A percentile compares a stretch with the other conserved stretches of the same genome.
phyloP scores from a whole-genome alignment of 2,888 invertebrate genomes.

The Sphecodes monilicornis region DNA sequence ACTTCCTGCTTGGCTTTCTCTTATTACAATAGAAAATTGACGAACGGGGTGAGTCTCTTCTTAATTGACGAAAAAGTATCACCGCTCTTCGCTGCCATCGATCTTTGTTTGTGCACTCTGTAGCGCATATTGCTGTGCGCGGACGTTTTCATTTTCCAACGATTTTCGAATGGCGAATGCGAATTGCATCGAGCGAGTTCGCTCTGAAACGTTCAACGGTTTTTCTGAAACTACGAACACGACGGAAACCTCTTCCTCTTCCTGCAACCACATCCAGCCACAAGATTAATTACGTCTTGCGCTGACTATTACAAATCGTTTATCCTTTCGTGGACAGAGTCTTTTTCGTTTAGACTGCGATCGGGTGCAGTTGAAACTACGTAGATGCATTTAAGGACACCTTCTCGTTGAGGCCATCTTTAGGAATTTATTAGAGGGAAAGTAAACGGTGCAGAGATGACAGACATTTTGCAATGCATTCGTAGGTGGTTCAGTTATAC shows the following conservation, averaged over 20 bases:
- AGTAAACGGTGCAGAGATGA: too few species aligned
- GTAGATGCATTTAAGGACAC: neutral
- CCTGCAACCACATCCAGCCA: conserved; percentile 41
- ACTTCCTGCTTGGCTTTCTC: conserved; percentile 74
- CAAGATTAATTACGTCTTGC: conserved; percentile 65
- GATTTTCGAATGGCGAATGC: neutral
- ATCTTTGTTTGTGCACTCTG: neutral
- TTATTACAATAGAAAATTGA: conserved; percentile 69
- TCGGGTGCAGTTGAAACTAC: conserved; percentile 18
- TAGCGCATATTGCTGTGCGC: neutral
- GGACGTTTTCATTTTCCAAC: neutral
- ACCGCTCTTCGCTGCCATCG: conserved; percentile 28
- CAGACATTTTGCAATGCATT: neutral
- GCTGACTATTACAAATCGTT: conserved; percentile 73
- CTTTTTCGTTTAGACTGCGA: conserved; percentile 54
- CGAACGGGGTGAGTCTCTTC: conserved; percentile 17
- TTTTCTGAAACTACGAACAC: conserved; percentile 1
- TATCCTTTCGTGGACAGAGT: conserved; percentile 56
- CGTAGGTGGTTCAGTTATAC: too few species aligned
- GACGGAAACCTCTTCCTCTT: conserved; percentile 68
- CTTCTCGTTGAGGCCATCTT: neutral
- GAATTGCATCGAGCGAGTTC: neutral
- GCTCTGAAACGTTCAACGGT: neutral
- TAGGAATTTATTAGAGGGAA: neutral
- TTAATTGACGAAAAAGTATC: conserved; percentile 59